Evolutionary conservation across 1,140 invertebrate species (phyloP).

Genomic region (Penaeus chinensis): DNA sequence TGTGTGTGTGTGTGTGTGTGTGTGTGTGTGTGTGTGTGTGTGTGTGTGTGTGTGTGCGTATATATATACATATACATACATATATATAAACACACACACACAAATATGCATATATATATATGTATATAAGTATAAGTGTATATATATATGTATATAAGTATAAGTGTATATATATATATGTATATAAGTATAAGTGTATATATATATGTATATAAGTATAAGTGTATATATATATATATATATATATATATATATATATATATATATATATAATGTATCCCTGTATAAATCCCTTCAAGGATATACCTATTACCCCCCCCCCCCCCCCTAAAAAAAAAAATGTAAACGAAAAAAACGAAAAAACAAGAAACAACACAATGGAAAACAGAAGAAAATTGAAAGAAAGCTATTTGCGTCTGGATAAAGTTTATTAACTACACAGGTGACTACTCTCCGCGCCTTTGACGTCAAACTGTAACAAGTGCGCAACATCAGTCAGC

Average conservation of each 20-base stretch:
- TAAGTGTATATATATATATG: constrained; percentile 20
- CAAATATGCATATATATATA: constrained; percentile 10
- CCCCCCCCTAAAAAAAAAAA: no score
- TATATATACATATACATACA: not conserved
- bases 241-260: not conserved
- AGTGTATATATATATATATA: not conserved
- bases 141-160: constrained; percentile 23
- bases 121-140: constrained; percentile 10
- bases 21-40: no score
- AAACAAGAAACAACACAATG: no score
- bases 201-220: constrained; percentile 30
- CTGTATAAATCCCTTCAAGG: not conserved
- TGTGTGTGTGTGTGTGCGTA: not conserved
- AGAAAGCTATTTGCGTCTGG: no score
- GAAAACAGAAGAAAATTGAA: no score
- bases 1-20: not conserved
- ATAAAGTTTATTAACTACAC: no score
- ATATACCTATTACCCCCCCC: no score
- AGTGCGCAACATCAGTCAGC: no score
- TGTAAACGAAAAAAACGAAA: no score
- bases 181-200: constrained; percentile 24
- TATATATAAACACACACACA: not conserved
- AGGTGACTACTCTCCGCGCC: no score
- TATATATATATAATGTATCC: not conserved
- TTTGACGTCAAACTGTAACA: no score